A percentile compares a stretch with the other conserved stretches of the same genome.
Evolutionary conservation across 1,140 invertebrate genomes (phyloP).

Genomic region (Macrotrachela quadricornifera): DNA sequence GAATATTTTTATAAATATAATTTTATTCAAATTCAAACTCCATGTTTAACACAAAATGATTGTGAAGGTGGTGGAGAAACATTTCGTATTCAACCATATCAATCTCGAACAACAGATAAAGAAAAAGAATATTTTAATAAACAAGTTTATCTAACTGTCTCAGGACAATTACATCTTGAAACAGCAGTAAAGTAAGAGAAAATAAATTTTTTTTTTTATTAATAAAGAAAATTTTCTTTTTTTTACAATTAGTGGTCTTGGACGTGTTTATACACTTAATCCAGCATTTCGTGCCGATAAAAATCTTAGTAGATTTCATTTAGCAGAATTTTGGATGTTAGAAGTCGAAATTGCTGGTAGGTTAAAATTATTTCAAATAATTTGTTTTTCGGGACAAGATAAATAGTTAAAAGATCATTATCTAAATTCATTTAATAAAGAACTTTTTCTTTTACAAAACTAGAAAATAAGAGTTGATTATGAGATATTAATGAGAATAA

Average conservation of each 20-base stretch:
- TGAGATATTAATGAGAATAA: too few species aligned
- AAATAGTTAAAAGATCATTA: too few species aligned
- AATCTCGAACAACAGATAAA: background rate
- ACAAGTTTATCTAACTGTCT: conserved; percentile 4
- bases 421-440: too few species aligned
- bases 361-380: too few species aligned
- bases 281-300: conserved; percentile 7
- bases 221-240: too few species aligned
- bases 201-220: too few species aligned
- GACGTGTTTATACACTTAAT: conserved; percentile 4
- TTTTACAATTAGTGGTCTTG: background rate
- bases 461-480: too few species aligned
- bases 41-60: conserved; percentile 6
- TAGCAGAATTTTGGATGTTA: conserved; percentile 9
- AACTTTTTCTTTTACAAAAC: too few species aligned
- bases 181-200: background rate
- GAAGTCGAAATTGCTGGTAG: background rate
- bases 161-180: conserved; percentile 7
- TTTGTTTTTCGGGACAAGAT: too few species aligned
- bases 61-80: conserved; percentile 9
- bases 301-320: conserved; percentile 5
- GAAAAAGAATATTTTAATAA: conserved; percentile 3
- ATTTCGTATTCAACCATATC: background rate
- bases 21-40: conserved; percentile 6
- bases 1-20: background rate